These are phyloP conservation scores for Apostichopus parvimensis DNA, from an alignment of 35 echinoderm and acorn worm species.

Conservation along the genomic window DNA sequence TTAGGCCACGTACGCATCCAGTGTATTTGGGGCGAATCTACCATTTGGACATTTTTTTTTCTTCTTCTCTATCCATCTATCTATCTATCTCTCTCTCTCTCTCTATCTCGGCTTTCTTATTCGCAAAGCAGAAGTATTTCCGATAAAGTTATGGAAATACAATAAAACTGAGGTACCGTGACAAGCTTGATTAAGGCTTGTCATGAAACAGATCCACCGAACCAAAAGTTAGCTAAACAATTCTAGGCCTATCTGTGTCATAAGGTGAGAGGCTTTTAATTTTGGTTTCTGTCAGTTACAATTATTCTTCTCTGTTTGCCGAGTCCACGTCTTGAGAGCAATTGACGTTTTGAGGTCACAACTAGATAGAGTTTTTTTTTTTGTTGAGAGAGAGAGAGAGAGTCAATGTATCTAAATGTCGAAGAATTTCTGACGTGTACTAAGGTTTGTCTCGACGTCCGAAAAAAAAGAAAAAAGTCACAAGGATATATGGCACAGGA, in stretches of 20 bases:
- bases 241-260: constrained; percentile 37
- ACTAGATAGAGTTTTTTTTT: constrained; percentile 10
- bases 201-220: constrained; percentile 35
- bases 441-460: constrained; percentile 1
- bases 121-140: constrained; percentile 26
- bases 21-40: constrained; percentile 42
- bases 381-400: neutral
- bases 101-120: neutral
- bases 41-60: neutral
- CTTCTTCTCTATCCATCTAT: neutral
- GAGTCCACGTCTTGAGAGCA: constrained; percentile 36
- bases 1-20: constrained; percentile 53
- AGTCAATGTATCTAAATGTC: constrained; percentile 4
- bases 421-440: neutral
- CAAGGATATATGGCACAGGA: neutral
- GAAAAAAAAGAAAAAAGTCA: neutral
- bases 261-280: constrained; percentile 53
- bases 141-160: constrained; percentile 44
- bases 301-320: constrained; percentile 36
- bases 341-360: constrained; percentile 47
- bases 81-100: neutral
- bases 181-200: constrained; percentile 31
- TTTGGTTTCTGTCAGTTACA: constrained; percentile 38
- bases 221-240: neutral
- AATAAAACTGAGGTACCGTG: constrained; percentile 42